Evolutionary conservation across 2,113 vertebrate genomes (phyloP), one percentile per base, ranked within the genome.

Genomic region (Chamaea fasciata): DNA sequence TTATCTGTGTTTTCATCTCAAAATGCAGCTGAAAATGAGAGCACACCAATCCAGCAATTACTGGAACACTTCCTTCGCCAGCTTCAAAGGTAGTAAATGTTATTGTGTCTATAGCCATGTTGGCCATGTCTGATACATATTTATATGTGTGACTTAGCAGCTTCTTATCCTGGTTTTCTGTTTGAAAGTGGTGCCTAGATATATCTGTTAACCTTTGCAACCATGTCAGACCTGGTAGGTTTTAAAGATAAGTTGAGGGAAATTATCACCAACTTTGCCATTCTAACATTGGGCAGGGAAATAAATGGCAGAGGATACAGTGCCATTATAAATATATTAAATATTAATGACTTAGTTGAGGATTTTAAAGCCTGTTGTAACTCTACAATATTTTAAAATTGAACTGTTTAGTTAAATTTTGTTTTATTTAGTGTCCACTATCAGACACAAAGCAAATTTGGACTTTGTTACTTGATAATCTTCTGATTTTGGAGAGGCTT

Each of bases 1-100:
- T 80, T 67, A 41, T 3, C 37, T 47, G 8, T 81, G 22, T 70
- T 46, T 96, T 79, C 35, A 14, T 92, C 92, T 93, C 96, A 30
- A 78, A 74, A 93, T 70, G 33, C 96, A 98, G 94, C 97, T 98
- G 99, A 99, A 96, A 99, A 96, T 28, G 99, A 99, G 94, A 99
- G 98, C 71, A 99, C 99, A 3, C 99, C 99, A 1, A 98, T 99
- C 35, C 99, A 99, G 87, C 99, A 99, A 37, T 98, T 99, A 41
- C 95, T 99, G 26, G 99, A 99, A 79, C 99, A 99, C 94, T 99
- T 99, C 84, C 97, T 99, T 81, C 98, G 99, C 31, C 99, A 99
- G 96, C 97, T 99, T 57, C 99, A 99, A 88, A 99, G 99, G 99
- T 99, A 96, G 96, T 15, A 7, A 84, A 33, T 0, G 0, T 59